Evolutionary conservation across 2,113 vertebrate genomes (phyloP).

Genomic region (Tragelaphus strepsiceros): DNA sequence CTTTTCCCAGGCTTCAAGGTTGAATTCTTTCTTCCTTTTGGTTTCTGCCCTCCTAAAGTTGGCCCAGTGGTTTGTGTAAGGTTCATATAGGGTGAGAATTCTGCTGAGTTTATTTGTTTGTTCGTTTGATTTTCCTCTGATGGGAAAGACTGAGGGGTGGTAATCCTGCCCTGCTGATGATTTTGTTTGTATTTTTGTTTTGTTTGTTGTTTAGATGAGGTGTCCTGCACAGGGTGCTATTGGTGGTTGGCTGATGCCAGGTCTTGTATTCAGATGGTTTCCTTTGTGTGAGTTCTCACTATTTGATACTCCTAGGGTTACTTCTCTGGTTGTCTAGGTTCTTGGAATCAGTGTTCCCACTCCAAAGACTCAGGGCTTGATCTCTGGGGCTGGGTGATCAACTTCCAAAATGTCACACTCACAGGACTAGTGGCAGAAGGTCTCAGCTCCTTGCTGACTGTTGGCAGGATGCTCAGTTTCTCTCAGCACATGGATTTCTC

Average conservation of each 20-base stretch:
- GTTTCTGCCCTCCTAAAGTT: neutral
- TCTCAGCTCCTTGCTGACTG: neutral
- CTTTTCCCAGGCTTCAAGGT: neutral
- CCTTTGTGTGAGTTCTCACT: neutral
- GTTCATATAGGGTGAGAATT: neutral
- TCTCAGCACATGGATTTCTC: neutral
- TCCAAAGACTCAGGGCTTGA: neutral
- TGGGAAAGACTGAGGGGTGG: neutral
- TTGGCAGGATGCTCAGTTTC: neutral
- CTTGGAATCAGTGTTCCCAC: neutral
- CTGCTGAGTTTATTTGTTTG: neutral
- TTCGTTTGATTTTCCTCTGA: neutral
- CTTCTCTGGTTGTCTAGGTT: neutral
- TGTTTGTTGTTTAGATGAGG: neutral
- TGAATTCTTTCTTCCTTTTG: neutral
- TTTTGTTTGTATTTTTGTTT: neutral
- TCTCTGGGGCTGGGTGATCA: neutral
- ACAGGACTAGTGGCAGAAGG: neutral
- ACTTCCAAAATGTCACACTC: neutral
- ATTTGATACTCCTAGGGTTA: neutral
- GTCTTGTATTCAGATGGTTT: neutral
- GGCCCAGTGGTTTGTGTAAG: neutral
- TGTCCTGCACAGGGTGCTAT: neutral
- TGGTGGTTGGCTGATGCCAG: neutral
- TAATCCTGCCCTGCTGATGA: neutral